Base-by-base conservation (phyloP, 2,888 invertebrate genomes). In the Latheticus oryzae region DNA sequence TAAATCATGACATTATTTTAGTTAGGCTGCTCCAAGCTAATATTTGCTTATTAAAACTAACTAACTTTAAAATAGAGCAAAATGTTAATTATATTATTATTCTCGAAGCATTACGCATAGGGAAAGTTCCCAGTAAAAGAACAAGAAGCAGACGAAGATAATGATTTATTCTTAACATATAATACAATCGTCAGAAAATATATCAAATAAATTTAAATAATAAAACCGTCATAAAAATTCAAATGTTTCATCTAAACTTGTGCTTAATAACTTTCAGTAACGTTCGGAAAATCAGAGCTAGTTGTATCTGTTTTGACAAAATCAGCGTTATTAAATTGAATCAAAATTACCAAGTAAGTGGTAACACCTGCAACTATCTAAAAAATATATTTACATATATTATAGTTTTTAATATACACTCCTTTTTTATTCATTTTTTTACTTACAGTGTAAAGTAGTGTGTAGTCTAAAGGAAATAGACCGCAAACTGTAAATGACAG, bases 351-450 rank as follows among this genome's bases (percentile, higher is more conserved):
- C 33, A 73, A 58, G 54, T 73, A 72, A 0, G 73, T 73, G 9
- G 73, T 73, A 12, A 70, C 70, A 4, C 72, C 70, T 30, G 71
- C 73, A n/a, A 70, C 69, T 55, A 73, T 72, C 73, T 73, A 56
- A 23, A 69, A 48, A 69, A 26, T 2, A 28, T 1, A 28, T 3
- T 2, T n/a, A n/a, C n/a, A n/a, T n/a, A n/a, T n/a, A n/a, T n/a
- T n/a, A n/a, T n/a, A n/a, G n/a, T n/a, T n/a, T n/a, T n/a, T 2
- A 28, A 28, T 9, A 5, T 19, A 19, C 21, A 5, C 5, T 19
- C 7, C 5, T 13, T 13, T 30, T 15, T 13, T 17, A 4, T 8
- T 3, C 17, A 35, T 17, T 3, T 40, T 8, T 5, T 26, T 24
- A 35, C 45, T 64, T 64, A 73, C 73, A 60, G 71, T 70, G 56